Conservation (phyloP, 2,797 vertebrate species). For the Helicolenus hilgendorfi region DNA sequence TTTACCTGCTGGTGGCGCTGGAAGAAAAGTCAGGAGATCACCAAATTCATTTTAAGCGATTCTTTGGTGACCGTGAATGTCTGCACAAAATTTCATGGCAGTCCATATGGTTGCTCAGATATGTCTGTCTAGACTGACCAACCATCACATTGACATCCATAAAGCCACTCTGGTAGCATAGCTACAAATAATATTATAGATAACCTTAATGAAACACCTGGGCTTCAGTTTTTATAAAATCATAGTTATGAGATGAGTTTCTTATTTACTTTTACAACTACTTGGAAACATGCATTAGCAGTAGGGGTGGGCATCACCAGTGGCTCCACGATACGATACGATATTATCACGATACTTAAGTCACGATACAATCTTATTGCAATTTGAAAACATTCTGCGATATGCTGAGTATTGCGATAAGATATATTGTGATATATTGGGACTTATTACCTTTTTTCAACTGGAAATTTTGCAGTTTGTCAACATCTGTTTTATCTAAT, state of each 20-base stretch:
- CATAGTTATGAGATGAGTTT: neutral
- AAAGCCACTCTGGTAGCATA: neutral
- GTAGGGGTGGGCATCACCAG: no score
- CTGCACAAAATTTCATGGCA: neutral
- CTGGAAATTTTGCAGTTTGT: no score
- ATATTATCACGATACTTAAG: no score
- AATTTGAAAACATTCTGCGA: no score
- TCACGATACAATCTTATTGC: no score
- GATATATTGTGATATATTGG: no score
- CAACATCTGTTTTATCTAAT: no score
- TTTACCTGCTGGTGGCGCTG: accelerated
- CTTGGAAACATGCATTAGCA: neutral
- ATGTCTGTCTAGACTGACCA: neutral
- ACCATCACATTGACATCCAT: neutral
- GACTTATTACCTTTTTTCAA: no score
- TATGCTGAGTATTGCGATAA: no score
- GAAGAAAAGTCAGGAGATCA: no score
- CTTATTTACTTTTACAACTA: neutral
- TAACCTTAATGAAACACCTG: neutral
- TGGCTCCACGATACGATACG: no score
- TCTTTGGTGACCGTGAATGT: neutral
- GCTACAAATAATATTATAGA: neutral
- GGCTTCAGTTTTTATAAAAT: neutral
- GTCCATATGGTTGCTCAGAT: neutral
- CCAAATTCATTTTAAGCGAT: neutral